Evolutionary conservation across 2,888 invertebrate species (phyloP).

Genomic region (Choristoneura rosaceana): DNA sequence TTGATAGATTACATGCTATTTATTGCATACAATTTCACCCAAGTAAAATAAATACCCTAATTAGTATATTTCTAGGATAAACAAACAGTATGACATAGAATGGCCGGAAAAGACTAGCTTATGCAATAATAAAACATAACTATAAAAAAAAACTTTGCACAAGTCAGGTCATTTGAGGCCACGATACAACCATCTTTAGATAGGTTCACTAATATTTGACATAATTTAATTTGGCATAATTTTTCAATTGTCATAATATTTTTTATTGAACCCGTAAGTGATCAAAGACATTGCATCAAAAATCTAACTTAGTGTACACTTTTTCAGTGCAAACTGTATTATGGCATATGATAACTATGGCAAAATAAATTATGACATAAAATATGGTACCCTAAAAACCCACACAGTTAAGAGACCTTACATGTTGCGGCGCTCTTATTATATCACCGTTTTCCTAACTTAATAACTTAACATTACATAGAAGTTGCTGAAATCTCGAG

Average conservation of each 20-base stretch:
- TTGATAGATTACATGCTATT: conserved; percentile 11
- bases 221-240: background rate
- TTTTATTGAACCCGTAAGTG: too few species aligned
- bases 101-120: background rate
- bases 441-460: too few species aligned
- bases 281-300: too few species aligned
- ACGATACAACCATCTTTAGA: background rate
- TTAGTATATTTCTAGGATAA: background rate
- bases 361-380: background rate
- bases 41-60: background rate
- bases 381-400: background rate
- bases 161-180: background rate
- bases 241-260: background rate
- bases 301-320: background rate
- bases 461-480: too few species aligned
- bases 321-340: too few species aligned
- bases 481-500: too few species aligned
- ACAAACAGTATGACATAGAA: background rate
- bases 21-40: background rate
- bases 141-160: background rate
- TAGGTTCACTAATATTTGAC: background rate
- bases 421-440: background rate
- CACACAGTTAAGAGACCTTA: conserved; percentile 6
- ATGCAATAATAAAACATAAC: background rate
- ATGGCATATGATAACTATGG: background rate